Percentiles rank a stretch among this genome's conserved stretches.
Conservation (phyloP, 2,113 vertebrate species). For the Grantiella picta region DNA sequence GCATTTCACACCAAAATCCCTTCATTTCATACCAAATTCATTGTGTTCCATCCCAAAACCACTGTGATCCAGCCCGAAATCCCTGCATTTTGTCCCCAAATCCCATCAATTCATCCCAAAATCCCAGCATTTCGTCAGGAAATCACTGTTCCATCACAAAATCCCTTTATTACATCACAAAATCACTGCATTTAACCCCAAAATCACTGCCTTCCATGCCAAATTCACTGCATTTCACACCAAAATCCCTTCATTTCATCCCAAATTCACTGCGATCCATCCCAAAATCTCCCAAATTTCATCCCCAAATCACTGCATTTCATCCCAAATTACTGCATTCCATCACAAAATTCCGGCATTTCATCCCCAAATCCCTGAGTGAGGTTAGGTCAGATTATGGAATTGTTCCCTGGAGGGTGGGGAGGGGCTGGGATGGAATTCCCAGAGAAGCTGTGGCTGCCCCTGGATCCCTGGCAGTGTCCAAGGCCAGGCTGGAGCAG, state of each 20-base stretch:
- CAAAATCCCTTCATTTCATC: not conserved
- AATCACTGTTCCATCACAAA: not conserved
- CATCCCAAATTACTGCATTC: no score
- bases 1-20: not conserved
- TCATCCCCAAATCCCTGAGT: not conserved
- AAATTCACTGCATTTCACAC: not conserved
- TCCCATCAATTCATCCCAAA: no score
- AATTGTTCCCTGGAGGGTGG: not conserved
- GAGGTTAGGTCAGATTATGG: fast-evolving
- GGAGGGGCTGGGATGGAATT: not conserved
- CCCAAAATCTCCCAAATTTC: not conserved
- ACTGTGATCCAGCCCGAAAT: not conserved
- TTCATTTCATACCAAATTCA: no score
- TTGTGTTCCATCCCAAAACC: not conserved
- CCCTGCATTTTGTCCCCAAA: not conserved
- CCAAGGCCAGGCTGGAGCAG: not conserved
- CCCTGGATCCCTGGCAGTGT: not conserved
- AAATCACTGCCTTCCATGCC: not conserved
- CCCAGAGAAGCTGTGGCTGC: not conserved
- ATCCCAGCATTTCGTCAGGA: not conserved
- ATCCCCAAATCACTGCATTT: not conserved
- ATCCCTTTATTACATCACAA: not conserved
- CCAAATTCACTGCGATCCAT: not conserved
- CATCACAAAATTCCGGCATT: not conserved
- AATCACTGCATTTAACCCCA: not conserved